Conservation (phyloP, 2,888 invertebrate species). For the Luperina nickerlii region DNA sequence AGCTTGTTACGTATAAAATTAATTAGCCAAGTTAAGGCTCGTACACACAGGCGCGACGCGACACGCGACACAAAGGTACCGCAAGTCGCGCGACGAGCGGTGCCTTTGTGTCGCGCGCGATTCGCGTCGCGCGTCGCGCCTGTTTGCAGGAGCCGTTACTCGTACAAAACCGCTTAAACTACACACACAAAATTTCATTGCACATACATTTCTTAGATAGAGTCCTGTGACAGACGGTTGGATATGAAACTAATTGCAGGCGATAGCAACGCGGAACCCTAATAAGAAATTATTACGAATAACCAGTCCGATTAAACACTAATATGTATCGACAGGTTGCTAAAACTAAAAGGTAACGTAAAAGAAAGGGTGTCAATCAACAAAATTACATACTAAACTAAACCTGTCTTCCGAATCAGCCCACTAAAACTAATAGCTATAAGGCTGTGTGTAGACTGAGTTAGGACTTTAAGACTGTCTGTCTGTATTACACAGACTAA, state of each 20-base stretch:
- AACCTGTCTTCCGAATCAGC: constrained; percentile 48
- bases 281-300: constrained; percentile 16
- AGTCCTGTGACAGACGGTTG: background rate
- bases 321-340: constrained; percentile 22
- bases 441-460: constrained; percentile 1
- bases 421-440: constrained; percentile 47
- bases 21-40: background rate
- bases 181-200: background rate
- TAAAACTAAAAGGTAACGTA: constrained; percentile 21
- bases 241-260: no score
- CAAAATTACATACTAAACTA: constrained; percentile 29
- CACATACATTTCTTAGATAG: background rate
- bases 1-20: background rate
- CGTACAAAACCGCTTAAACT: background rate
- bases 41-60: no score
- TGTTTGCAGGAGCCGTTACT: no score
- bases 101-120: no score
- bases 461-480: background rate
- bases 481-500: background rate
- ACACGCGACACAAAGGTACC: no score
- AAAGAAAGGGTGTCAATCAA: constrained; percentile 42
- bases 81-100: no score
- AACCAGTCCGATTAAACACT: constrained; percentile 40
- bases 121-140: no score
- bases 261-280: background rate